Evolutionary conservation across 37 sponge, comb jelly and placozoan genomes (phyloP).

Genomic region (Corticium candelabrum): DNA sequence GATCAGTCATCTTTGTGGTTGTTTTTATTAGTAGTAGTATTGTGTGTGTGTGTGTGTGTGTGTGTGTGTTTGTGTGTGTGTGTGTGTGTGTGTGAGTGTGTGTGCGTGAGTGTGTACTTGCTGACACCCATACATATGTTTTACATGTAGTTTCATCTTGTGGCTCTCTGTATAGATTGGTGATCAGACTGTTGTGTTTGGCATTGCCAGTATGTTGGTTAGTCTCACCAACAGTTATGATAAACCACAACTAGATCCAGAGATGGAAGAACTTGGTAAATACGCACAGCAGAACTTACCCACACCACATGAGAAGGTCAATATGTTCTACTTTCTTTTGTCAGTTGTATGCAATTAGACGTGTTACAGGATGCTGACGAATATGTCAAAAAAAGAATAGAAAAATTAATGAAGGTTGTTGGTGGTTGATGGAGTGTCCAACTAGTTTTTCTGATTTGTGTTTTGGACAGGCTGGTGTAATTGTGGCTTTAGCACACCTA

Average conservation of each 20-base stretch:
- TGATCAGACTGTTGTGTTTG: constrained; percentile 69
- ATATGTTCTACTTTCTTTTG: constrained; percentile 6
- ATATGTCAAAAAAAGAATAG: background rate
- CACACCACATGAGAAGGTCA: constrained; percentile 68
- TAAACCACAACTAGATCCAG: constrained; percentile 63
- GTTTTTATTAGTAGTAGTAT: too few species aligned
- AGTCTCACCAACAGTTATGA: constrained; percentile 96
- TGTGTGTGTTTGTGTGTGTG: too few species aligned
- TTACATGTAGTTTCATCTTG: background rate
- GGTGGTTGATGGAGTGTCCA: background rate
- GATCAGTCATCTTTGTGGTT: too few species aligned
- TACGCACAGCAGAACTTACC: constrained; percentile 88
- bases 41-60: too few species aligned
- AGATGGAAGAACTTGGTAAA: constrained; percentile 74
- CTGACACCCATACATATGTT: background rate
- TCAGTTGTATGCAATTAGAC: too few species aligned
- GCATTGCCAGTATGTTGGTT: constrained; percentile 65
- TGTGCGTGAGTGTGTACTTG: too few species aligned
- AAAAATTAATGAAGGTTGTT: background rate
- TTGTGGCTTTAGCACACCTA: too few species aligned
- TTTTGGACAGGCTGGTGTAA: too few species aligned
- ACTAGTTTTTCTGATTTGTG: too few species aligned
- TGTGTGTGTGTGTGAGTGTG: too few species aligned
- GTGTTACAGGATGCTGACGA: background rate
- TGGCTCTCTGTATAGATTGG: background rate